Base-by-base conservation (phyloP, 2,113 vertebrate species). In the Osmerus mordax region DNA sequence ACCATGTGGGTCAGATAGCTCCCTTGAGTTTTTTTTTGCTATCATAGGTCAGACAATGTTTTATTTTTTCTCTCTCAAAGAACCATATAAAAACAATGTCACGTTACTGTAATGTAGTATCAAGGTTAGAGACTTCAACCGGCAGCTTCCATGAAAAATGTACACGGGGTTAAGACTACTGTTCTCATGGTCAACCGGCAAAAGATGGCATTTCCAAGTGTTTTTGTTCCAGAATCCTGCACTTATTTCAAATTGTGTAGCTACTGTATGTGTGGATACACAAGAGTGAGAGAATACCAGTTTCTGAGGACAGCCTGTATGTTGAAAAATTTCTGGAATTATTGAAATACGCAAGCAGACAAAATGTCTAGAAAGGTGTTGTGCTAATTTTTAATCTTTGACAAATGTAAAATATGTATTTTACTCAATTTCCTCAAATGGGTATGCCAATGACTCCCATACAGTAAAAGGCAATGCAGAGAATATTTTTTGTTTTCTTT, bases 401-500 rank as follows among this genome's bases (percentile, higher is more conserved):
- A 80, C 74, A 69, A 74, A 19, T 69, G 63, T 72, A 25, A 67
- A 67, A 82, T 59, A 67, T 65, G 25, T 72, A 29, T 66, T 53
- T 9, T 16, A 36, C 60, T 71, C 47, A 63, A 25, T 53, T 28
- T 56, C 52, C 41, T 60, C 18, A 23, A 55, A 52, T 12, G 72
- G 4, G 28, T 6, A 55, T 76, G 69, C 75, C 51, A 6, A 58
- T 81, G 70, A 77, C 76, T 47, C 73, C 76, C 41, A 80, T 81
- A 77, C 74, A 65, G 18, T 52, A 12, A 66, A 73, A 75, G 69
- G 69, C 62, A n/a, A 82, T 41, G 32, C 75, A 69, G 76, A 78
- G 56, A 69, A 72, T 76, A 78, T 82, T 82, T 83, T 81, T 81
- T 88, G 74, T 85, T 89, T 89, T 71, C 72, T 78, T 91, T 89